A percentile compares a stretch with the other conserved stretches of the same genome.
phyloP scores from a whole-genome alignment of 2,797 vertebrate genomes.

The Sebastes flavidus region DNA sequence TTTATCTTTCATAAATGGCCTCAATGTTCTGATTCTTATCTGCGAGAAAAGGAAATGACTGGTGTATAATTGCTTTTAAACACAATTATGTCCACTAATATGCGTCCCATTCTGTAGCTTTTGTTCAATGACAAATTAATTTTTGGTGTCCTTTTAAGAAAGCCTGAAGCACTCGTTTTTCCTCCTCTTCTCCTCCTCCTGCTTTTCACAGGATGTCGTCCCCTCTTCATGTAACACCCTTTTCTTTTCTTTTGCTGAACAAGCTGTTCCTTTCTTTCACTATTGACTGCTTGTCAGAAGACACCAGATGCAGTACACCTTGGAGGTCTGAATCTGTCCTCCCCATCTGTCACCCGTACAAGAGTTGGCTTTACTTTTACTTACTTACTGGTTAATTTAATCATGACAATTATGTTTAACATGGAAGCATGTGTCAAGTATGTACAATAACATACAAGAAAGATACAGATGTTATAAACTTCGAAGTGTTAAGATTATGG shows the following conservation, averaged over 20 bases:
- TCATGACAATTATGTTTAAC: not conserved
- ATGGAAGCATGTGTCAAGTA: not conserved
- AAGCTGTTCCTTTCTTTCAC: conserved; percentile 41
- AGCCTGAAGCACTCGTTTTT: conserved; percentile 43
- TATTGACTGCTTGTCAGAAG: conserved; percentile 33
- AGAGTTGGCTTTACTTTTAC: not conserved
- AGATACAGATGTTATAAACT: not conserved
- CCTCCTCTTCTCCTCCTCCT: conserved; percentile 3
- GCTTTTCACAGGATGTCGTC: conserved; percentile 13
- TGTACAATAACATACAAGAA: not conserved
- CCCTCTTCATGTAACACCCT: conserved; percentile 9
- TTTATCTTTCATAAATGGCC: conserved; percentile 59
- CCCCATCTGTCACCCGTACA: not conserved
- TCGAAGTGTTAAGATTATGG: not conserved
- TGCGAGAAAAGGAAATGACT: conserved; percentile 50
- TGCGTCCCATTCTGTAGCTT: conserved; percentile 53
- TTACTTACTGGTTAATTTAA: not conserved
- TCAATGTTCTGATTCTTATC: conserved; percentile 66
- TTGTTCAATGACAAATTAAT: conserved; percentile 65
- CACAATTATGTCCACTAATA: conserved; percentile 73
- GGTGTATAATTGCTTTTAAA: conserved; percentile 69
- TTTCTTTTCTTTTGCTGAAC: conserved; percentile 53
- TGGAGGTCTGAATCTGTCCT: not conserved
- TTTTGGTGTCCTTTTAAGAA: conserved; percentile 51
- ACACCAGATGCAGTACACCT: not conserved